phyloP scores from a whole-genome alignment of 2,888 invertebrate species.

The Amphipyra berbera region DNA sequence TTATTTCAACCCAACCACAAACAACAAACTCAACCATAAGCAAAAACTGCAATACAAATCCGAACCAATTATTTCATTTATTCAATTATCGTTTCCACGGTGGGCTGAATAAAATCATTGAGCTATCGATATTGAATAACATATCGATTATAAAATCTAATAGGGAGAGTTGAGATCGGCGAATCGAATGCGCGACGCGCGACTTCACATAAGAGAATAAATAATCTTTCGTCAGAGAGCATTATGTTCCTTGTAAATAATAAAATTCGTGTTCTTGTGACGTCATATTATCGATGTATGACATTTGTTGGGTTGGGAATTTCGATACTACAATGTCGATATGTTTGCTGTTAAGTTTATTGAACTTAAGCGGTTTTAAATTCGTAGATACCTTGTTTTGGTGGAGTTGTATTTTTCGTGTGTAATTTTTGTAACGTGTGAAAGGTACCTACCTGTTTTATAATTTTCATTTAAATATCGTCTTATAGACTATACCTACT shows the following conservation, averaged over 20 bases:
- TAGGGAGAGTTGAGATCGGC: conserved; percentile 22
- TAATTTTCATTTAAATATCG: no score
- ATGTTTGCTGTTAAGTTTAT: no score
- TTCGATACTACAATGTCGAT: no score
- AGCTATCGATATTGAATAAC: conserved; percentile 26
- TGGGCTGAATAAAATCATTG: conserved; percentile 33
- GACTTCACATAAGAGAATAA: conserved; percentile 30
- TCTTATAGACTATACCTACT: no score
- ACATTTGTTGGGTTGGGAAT: conserved; percentile 25
- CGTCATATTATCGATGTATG: conserved; percentile 29
- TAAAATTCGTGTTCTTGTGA: conserved; percentile 39
- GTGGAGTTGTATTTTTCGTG: no score
- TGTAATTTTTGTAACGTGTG: no score
- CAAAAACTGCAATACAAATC: conserved; percentile 46
- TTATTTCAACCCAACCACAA: background rate
- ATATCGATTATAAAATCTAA: conserved; percentile 46
- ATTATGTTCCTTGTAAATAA: no score
- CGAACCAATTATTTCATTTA: conserved; percentile 44
- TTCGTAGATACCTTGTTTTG: no score
- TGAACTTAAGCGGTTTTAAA: no score
- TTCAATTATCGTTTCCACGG: conserved; percentile 44
- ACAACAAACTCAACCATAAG: conserved; percentile 36
- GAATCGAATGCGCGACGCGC: conserved; percentile 39
- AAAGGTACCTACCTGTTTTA: no score
- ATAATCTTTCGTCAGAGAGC: no score